Evolutionary conservation across 2,113 vertebrate genomes (phyloP).

Genomic region (Malurus melanocephalus): DNA sequence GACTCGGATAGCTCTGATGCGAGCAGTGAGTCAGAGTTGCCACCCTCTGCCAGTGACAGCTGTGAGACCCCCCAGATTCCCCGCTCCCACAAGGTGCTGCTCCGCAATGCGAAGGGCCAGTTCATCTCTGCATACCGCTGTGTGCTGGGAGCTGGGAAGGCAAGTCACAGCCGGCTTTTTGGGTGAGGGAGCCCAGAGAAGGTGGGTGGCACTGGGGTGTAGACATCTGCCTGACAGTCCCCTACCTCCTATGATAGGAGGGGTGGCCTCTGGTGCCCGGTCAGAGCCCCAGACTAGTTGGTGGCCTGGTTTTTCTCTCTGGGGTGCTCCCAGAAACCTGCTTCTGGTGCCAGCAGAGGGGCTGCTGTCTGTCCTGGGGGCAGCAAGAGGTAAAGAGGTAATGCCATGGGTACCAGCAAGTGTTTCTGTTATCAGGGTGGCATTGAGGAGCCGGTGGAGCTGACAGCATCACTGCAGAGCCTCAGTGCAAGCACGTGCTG

Average conservation of each 20-base stretch:
- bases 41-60: background rate
- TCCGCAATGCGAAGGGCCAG: slow-evolving; percentile 81
- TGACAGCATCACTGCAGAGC: slow-evolving; percentile 69
- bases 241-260: accelerated
- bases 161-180: slow-evolving; percentile 36
- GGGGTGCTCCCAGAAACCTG: background rate
- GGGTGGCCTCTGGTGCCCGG: background rate
- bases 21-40: slow-evolving; percentile 29
- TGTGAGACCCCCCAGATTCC: background rate
- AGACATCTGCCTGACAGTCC: background rate
- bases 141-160: slow-evolving; percentile 78
- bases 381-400: background rate
- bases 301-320: background rate
- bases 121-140: slow-evolving; percentile 82
- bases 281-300: background rate
- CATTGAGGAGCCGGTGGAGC: slow-evolving; percentile 28
- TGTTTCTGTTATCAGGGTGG: slow-evolving; percentile 20
- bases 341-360: background rate
- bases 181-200: background rate
- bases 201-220: background rate
- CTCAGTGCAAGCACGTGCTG: slow-evolving; percentile 65
- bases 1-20: slow-evolving; percentile 78
- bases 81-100: slow-evolving; percentile 75
- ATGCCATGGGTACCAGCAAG: background rate
- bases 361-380: background rate